Evolutionary conservation across 2,888 invertebrate genomes (phyloP), one percentile per base, ranked within the genome.

Genomic region (Subacronicta megacephala): DNA sequence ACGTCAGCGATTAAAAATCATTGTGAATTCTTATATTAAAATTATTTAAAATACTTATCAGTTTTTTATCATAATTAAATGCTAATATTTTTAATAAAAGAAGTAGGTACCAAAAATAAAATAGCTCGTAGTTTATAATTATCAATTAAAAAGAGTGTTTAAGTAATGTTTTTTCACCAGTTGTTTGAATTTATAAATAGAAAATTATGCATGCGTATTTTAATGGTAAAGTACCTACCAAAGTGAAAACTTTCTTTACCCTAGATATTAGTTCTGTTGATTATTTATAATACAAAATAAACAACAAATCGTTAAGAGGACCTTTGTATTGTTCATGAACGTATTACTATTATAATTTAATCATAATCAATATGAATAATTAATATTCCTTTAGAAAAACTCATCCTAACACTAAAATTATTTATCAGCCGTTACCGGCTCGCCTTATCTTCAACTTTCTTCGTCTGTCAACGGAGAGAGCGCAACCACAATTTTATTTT

Each of bases 371-470:
- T 13, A 18, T 18, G 7, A 15, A 1, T 36, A 43, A 46, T 42
- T 1, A 43, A 54, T 63, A 46, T 26, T 18, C 15, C 0, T n/a
- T 13, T 29, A 17, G 13, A 49, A 50, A 31, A 35, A 37, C 42
- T 49, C 37, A 54, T 55, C 41, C 7, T 17, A 37, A 31, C 33
- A 63, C 66, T 59, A 65, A 71, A 72, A 69, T 72, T 54, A 80
- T 83, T 78, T 72, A 81, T 81, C 74, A 80, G 68, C 57, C 50
- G 37, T 50, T 50, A 58, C 62, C 51, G 57, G 61, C 64, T 59
- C 66, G 65, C 46, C 72, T 75, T 79, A 84, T 73, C 75, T n/a
- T 65, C 68, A 75, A 81, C 87, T 88, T 88, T 88, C 88, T 86
- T 88, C 66, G 43, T 60, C 62, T 70, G 52, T 64, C 73, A 69